Evolutionary conservation across 2,797 vertebrate species (phyloP).

Genomic region (Argya squamiceps): DNA sequence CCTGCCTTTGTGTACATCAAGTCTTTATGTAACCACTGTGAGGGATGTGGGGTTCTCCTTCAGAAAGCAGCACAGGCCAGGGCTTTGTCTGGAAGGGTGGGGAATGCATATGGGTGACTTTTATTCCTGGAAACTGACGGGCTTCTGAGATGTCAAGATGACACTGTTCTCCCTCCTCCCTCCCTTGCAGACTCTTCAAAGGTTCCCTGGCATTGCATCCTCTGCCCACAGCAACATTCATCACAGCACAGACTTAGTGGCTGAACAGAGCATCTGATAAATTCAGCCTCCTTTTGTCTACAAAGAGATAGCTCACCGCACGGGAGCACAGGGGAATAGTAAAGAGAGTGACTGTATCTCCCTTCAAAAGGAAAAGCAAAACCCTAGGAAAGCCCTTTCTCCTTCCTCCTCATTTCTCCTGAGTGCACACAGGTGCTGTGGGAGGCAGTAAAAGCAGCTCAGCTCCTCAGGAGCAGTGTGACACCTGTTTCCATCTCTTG

Average conservation of each 20-base stretch:
- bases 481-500: background rate
- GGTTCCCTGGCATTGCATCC: background rate
- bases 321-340: background rate
- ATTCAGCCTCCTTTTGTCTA: background rate
- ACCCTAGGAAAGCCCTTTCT: background rate
- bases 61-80: background rate
- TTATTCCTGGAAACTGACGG: background rate
- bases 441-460: background rate
- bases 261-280: background rate
- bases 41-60: background rate
- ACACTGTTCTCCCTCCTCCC: background rate
- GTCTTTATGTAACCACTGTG: background rate
- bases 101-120: background rate
- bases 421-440: background rate
- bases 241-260: background rate
- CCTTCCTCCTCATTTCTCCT: background rate
- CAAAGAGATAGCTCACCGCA: background rate
- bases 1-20: background rate
- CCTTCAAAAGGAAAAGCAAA: background rate
- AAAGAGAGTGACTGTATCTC: background rate
- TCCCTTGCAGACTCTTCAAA: background rate
- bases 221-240: background rate
- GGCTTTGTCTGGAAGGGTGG: background rate
- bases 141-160: background rate
- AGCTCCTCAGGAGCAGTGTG: fast-evolving